These are phyloP conservation scores for Phlogophora meticulosa DNA, from an alignment of 2,888 invertebrate species.

Conservation along the genomic window DNA sequence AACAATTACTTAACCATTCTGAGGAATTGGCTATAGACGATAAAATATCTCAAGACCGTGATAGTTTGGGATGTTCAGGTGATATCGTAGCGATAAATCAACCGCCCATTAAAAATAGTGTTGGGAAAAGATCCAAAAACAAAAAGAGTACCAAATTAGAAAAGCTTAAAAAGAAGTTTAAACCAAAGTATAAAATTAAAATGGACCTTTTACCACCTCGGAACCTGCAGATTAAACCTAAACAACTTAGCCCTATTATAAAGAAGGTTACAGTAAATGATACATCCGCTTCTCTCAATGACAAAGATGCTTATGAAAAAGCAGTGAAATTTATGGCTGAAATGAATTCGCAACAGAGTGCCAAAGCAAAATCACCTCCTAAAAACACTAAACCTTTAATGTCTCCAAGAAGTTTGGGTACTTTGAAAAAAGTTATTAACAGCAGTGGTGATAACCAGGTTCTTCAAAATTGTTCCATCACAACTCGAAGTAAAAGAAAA, in stretches of 20 bases:
- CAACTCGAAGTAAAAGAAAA: slow-evolving; percentile 34
- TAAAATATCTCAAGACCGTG: slow-evolving; percentile 12
- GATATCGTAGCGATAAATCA: slow-evolving; percentile 7
- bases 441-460: neutral
- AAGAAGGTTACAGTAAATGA: slow-evolving; percentile 55
- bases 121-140: slow-evolving; percentile 55
- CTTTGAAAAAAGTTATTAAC: slow-evolving; percentile 4
- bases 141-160: slow-evolving; percentile 77
- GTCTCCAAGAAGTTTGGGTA: slow-evolving; percentile 1
- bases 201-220: slow-evolving; percentile 55
- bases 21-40: neutral
- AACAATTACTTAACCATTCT: slow-evolving; percentile 3
- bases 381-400: neutral
- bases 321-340: slow-evolving; percentile 80
- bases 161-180: slow-evolving; percentile 75
- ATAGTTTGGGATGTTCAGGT: slow-evolving; percentile 1
- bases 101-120: slow-evolving; percentile 15
- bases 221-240: slow-evolving; percentile 63
- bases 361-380: slow-evolving; percentile 18
- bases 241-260: slow-evolving; percentile 50
- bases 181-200: slow-evolving; percentile 80
- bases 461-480: slow-evolving; percentile 3
- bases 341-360: slow-evolving; percentile 71
- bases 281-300: slow-evolving; percentile 70
- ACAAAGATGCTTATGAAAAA: slow-evolving; percentile 80